Conservation (phyloP, 2,888 invertebrate genomes). For the Drosophila bunnanda region DNA sequence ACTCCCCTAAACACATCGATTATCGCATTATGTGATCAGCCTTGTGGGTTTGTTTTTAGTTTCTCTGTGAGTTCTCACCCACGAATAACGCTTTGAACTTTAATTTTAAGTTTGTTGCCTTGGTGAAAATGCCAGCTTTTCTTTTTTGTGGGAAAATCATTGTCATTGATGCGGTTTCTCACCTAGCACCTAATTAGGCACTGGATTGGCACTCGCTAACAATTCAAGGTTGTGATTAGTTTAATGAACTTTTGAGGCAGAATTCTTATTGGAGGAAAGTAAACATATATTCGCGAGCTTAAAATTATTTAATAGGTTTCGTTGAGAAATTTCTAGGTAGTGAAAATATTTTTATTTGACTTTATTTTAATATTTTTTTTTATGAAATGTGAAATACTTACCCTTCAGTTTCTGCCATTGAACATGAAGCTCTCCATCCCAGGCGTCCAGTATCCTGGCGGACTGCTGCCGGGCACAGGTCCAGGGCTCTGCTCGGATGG, state of each 20-base stretch:
- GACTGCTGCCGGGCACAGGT: constrained; percentile 86
- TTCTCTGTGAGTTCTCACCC: constrained; percentile 36
- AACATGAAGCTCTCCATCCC: constrained; percentile 78
- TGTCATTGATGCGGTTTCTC: constrained; percentile 1
- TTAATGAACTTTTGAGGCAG: not conserved
- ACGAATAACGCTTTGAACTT: constrained; percentile 12
- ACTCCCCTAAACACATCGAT: constrained; percentile 19
- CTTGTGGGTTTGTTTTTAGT: constrained; percentile 4
- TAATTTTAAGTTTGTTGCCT: not conserved
- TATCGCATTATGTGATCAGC: constrained; percentile 21
- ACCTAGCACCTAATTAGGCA: constrained; percentile 16
- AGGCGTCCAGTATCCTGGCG: constrained; percentile 85
- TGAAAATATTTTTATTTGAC: not conserved
- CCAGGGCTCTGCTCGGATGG: constrained; percentile 86
- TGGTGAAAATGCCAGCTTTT: constrained; percentile 23
- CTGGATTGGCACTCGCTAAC: not conserved
- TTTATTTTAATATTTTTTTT: no score
- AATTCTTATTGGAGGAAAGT: not conserved
- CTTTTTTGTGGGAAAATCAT: constrained; percentile 19
- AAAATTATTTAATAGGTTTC: not conserved
- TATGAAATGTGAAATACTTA: constrained; percentile 62
- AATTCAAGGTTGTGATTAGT: not conserved
- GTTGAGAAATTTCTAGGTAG: not conserved
- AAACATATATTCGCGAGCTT: not conserved
- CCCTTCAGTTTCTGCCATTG: constrained; percentile 84